Percentiles rank a stretch among this genome's conserved stretches.
Evolutionary conservation across 2,888 invertebrate genomes (phyloP).

Genomic region (Gastracanthus pulcherrimus): DNA sequence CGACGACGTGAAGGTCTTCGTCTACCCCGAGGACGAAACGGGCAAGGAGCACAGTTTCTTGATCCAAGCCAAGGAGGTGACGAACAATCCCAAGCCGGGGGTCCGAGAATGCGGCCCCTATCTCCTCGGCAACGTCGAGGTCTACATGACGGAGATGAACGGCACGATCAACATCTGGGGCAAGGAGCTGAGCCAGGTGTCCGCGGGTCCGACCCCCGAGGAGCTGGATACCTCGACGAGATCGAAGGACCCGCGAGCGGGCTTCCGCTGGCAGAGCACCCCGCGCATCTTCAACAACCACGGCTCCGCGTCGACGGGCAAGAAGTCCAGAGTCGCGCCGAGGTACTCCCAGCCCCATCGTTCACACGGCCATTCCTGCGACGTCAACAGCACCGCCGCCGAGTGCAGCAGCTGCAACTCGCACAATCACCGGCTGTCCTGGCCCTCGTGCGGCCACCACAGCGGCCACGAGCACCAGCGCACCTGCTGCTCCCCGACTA

Average conservation of each 20-base stretch:
- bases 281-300: conserved; percentile 44
- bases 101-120: conserved; percentile 75
- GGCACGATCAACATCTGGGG: conserved; percentile 76
- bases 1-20: conserved; percentile 71
- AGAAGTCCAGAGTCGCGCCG: conserved; percentile 61
- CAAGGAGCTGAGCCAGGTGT: conserved; percentile 68
- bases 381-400: conserved; percentile 18
- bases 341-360: conserved; percentile 38
- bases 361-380: conserved; percentile 32
- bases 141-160: conserved; percentile 74
- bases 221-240: conserved; percentile 57
- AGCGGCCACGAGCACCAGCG: conserved; percentile 31
- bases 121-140: conserved; percentile 73
- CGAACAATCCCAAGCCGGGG: conserved; percentile 55
- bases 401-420: conserved; percentile 39
- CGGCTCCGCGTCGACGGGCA: conserved; percentile 65
- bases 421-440: conserved; percentile 48
- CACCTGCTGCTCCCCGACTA: conserved; percentile 30
- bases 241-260: conserved; percentile 48
- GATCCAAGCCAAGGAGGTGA: conserved; percentile 69
- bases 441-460: conserved; percentile 45
- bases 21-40: conserved; percentile 71
- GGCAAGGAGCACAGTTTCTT: conserved; percentile 71
- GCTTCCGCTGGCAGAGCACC: conserved; percentile 57
- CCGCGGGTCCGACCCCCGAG: conserved; percentile 56